These are phyloP conservation scores for Petrophora chlorosata DNA, from an alignment of 2,888 invertebrate species.

Conservation along the genomic window DNA sequence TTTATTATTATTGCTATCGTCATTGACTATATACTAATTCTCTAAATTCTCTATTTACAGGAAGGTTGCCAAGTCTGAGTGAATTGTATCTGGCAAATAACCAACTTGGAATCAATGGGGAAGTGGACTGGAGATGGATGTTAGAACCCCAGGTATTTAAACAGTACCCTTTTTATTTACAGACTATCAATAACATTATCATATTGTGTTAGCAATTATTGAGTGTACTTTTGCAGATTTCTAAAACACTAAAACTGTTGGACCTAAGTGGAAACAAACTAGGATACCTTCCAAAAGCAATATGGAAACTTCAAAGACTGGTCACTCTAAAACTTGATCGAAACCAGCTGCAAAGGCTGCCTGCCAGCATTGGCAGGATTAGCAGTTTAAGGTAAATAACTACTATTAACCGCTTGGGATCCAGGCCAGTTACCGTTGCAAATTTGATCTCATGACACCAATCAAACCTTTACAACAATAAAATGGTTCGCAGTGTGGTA, in stretches of 20 bases:
- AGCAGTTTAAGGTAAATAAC: slow-evolving; percentile 69
- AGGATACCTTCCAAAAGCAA: slow-evolving; percentile 82
- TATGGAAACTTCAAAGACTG: slow-evolving; percentile 85
- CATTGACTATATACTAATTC: neutral
- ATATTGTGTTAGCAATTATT: no score
- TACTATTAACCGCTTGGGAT: neutral
- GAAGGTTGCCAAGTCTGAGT: slow-evolving; percentile 81
- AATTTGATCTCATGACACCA: no score
- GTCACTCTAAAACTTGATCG: slow-evolving; percentile 85
- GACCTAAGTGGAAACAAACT: slow-evolving; percentile 86
- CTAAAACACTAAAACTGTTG: slow-evolving; percentile 81
- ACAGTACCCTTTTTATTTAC: no score
- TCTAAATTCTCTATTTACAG: slow-evolving; percentile 45
- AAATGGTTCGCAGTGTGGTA: no score
- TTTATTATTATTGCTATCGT: neutral
- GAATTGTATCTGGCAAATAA: slow-evolving; percentile 87
- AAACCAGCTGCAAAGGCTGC: slow-evolving; percentile 84
- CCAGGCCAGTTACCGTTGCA: no score
- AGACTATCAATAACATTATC: no score
- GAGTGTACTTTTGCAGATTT: slow-evolving; percentile 57
- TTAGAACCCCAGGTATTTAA: slow-evolving; percentile 69
- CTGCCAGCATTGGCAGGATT: slow-evolving; percentile 86
- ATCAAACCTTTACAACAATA: no score
- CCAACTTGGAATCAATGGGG: slow-evolving; percentile 78
- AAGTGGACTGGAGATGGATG: slow-evolving; percentile 87